Evolutionary conservation across 2,113 vertebrate genomes (phyloP).

Genomic region (Rousettus leschenaultii): DNA sequence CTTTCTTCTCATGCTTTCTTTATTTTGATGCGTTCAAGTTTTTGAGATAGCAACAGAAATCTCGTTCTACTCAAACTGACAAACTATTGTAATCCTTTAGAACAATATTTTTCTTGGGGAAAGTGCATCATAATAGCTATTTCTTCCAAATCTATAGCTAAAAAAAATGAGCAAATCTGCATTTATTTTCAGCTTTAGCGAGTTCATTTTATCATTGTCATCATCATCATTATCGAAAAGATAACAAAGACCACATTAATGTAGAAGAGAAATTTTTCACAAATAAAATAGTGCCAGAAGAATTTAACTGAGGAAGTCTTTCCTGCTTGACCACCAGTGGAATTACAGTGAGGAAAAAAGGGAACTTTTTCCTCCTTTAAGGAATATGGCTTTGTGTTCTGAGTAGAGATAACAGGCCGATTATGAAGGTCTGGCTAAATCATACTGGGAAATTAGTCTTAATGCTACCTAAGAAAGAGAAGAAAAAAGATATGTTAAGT

Average conservation of each 20-base stretch:
- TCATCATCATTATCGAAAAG: not conserved
- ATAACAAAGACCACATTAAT: not conserved
- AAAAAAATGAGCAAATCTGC: not conserved
- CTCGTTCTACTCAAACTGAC: not conserved
- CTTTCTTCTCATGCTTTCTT: not conserved
- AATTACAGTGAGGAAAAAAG: not conserved
- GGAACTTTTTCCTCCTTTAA: not conserved
- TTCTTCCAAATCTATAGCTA: not conserved
- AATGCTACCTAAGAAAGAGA: not conserved
- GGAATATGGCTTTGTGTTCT: not conserved
- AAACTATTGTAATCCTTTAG: slow-evolving; percentile 15
- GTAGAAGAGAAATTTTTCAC: not conserved
- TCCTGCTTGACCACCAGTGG: not conserved
- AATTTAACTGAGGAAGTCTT: not conserved
- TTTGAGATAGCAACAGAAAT: not conserved
- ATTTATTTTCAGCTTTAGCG: not conserved
- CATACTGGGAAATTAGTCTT: not conserved
- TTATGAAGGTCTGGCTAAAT: not conserved
- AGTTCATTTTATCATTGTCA: not conserved
- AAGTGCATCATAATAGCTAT: not conserved
- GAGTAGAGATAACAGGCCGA: not conserved
- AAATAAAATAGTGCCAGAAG: not conserved
- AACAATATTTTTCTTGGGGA: not conserved
- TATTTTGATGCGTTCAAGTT: slow-evolving; percentile 37
- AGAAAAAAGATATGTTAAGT: not conserved